Base-by-base conservation (phyloP, 2,113 vertebrate genomes). In the Corythoichthys intestinalis region DNA sequence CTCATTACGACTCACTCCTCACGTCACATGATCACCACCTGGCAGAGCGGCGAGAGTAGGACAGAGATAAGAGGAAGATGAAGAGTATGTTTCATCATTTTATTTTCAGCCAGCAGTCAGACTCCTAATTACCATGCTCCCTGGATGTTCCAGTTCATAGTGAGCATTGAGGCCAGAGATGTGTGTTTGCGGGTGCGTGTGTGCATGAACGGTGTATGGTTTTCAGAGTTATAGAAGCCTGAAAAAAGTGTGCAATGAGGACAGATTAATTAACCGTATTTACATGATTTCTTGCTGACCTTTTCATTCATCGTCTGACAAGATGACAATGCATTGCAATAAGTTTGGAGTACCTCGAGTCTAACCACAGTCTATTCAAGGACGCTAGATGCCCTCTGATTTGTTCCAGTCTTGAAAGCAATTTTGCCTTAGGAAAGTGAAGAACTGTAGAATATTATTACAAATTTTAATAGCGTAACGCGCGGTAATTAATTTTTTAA, bases 141-240 rank as follows among this genome's bases (percentile, higher is more conserved):
- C 87, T 79, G 80, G 65, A 87, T 91, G 84, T 81, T 89, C 65
- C 6, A 71, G 75, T 81, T 85, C 87, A 74, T 48, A 57, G 34
- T 65, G 70, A 87, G 77, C 70, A 78, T 81, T 70, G 71, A 69
- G 76, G 82, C 71, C 73, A 71, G 77, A 72, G 65, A 65, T 3
- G 5, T 54, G 52, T 56, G 67, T 59, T 20, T 7, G 54, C 20
- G 59, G 50, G 49, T 52, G 60, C 62, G 66, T 67, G 67, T 71
- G 35, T 56, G 62, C 41, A 44, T 8, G 4, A 44, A 28, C 20
- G 20, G 20, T 28, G 20, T 28, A 28, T 28, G 20, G 20, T 28
- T 28, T 28, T 28, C 20, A 28, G 20, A 28, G 20, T 28, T 28
- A 28, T 28, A 28, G 20, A 28, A 28, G 20, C 20, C 20, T 28